Conservation (phyloP, 2,797 vertebrate species). For the Chiroxiphia lanceolata region DNA sequence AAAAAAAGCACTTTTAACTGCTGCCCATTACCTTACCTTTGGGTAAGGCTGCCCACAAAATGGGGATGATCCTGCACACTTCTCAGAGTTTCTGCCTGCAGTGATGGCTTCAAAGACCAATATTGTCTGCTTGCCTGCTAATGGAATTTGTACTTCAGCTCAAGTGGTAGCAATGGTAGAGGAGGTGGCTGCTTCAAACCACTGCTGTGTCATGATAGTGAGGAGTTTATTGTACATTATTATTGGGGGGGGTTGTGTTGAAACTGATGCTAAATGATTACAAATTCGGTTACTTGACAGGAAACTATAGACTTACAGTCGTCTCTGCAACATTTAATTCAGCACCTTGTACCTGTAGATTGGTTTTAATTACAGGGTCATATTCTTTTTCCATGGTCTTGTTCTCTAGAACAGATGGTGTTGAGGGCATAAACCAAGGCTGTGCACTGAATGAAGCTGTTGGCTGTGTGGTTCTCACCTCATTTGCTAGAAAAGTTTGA, state of each 20-base stretch:
- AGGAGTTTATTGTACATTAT: background rate
- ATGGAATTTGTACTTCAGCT: slow-evolving; percentile 2
- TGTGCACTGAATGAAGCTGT: background rate
- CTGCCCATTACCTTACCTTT: background rate
- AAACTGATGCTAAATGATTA: background rate
- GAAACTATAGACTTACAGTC: background rate
- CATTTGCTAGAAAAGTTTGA: background rate
- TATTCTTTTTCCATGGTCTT: background rate
- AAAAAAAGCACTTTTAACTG: background rate
- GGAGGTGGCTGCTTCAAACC: background rate
- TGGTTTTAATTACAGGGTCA: background rate
- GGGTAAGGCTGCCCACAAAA: background rate
- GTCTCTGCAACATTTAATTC: background rate
- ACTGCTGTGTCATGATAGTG: background rate
- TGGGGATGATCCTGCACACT: background rate
- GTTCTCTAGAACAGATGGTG: background rate
- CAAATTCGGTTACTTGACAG: background rate
- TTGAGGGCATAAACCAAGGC: background rate
- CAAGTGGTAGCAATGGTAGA: background rate
- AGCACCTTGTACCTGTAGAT: background rate
- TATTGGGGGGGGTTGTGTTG: background rate
- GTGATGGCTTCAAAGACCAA: background rate
- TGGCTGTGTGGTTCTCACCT: background rate
- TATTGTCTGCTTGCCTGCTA: background rate
- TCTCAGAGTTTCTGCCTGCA: background rate